Conservation (phyloP, 2,113 vertebrate genomes). For the Hippocampus zosterae region DNA sequence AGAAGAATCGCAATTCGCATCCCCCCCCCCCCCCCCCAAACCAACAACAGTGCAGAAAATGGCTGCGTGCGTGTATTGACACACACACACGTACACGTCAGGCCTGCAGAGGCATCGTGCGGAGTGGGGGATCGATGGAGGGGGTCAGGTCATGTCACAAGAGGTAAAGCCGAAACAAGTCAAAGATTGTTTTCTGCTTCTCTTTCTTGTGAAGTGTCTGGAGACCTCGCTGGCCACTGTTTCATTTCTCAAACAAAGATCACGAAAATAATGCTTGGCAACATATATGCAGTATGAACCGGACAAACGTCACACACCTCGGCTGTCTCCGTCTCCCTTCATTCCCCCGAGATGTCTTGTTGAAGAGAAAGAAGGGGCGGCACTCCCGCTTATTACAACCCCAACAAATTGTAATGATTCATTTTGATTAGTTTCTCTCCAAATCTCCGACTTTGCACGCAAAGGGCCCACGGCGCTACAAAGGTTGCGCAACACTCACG, state of each 20-base stretch:
- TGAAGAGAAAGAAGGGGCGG: too few species aligned
- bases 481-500: too few species aligned
- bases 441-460: neutral
- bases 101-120: constrained; percentile 59
- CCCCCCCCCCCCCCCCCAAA: too few species aligned
- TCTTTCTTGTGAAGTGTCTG: constrained; percentile 50
- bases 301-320: too few species aligned
- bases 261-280: too few species aligned
- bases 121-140: constrained; percentile 62
- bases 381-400: too few species aligned
- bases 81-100: constrained; percentile 20
- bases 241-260: constrained; percentile 3
- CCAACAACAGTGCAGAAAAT: constrained; percentile 18
- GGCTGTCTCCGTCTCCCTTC: too few species aligned
- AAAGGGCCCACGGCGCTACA: neutral
- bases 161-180: constrained; percentile 67
- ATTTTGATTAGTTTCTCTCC: neutral
- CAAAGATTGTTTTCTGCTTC: constrained; percentile 64
- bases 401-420: neutral
- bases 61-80: neutral
- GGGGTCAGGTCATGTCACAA: constrained; percentile 64
- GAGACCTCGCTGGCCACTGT: constrained; percentile 51
- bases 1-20: neutral
- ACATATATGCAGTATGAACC: too few species aligned
- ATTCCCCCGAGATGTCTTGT: too few species aligned